Evolutionary conservation across 2,888 invertebrate genomes (phyloP).

Genomic region (Eubasilissa splendida): DNA sequence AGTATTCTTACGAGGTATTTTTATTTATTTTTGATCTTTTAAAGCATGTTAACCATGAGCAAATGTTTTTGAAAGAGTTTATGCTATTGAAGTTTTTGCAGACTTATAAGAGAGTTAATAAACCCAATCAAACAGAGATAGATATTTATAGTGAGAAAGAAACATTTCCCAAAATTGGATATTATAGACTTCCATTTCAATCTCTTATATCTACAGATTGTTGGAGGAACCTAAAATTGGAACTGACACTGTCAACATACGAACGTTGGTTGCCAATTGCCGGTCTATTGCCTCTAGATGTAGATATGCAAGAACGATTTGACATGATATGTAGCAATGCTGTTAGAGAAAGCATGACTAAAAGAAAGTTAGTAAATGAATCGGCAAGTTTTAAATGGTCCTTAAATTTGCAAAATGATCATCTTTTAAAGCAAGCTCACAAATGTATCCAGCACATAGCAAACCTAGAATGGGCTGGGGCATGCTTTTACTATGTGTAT

Average conservation of each 20-base stretch:
- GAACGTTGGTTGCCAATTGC: constrained; percentile 70
- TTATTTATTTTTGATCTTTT: constrained; percentile 67
- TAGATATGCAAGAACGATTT: constrained; percentile 68
- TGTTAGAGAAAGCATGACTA: constrained; percentile 71
- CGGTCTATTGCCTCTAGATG: constrained; percentile 66
- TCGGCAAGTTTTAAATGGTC: constrained; percentile 62
- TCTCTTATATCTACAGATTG: constrained; percentile 70
- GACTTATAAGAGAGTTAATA: constrained; percentile 67
- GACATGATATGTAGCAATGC: constrained; percentile 73
- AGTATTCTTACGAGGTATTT: constrained; percentile 71
- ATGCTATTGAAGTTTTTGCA: constrained; percentile 68
- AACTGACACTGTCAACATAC: constrained; percentile 71
- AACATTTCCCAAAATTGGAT: constrained; percentile 71
- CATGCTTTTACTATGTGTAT: constrained; percentile 70
- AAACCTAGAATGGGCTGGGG: constrained; percentile 73
- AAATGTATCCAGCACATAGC: constrained; percentile 70
- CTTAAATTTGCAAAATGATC: constrained; percentile 67
- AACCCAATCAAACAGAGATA: constrained; percentile 70
- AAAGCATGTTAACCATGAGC: constrained; percentile 63
- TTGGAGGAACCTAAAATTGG: constrained; percentile 71
- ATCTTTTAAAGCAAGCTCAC: constrained; percentile 69
- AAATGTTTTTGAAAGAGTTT: constrained; percentile 66
- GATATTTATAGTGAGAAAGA: constrained; percentile 71
- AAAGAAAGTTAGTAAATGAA: constrained; percentile 47
- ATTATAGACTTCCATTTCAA: constrained; percentile 70